Evolutionary conservation across 2,797 vertebrate species (phyloP), one percentile per base, ranked within the genome.

Genomic region (Hydrophis major): DNA sequence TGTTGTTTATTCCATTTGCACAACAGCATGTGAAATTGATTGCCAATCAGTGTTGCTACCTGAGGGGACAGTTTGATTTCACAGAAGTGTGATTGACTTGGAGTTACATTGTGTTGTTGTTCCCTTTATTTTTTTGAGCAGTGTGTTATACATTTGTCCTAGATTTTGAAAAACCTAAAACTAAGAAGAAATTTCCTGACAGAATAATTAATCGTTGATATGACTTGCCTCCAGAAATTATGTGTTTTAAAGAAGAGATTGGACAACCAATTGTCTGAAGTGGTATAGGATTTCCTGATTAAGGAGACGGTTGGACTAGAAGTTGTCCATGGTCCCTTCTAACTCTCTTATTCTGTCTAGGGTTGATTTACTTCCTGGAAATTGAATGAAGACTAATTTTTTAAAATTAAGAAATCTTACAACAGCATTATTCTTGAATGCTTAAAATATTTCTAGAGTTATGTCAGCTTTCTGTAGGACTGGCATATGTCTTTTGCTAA

Each of bases 391-490:
- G 91, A 96, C 94, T 96, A 95, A 94, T 90, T 93, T 94, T 37
- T 93, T 95, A 93, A 96, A 96, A 95, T 95, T 96, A 96, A 95
- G 55, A 86, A 96, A 95, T 86, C 93, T 97, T 93, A 92, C 96
- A 96, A 93, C 88, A 93, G 92, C 90, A 93, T 95, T 97, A 95
- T 95, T 96, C 94, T 96, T 90, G 94, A 92, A 93, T 95, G 96
- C 95, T 97, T 95, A 96, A 96, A 92, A 93, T 95, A 94, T 93
- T 95, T 97, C 88, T 93, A 95, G 94, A 95, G 89, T 95, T 96
- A 94, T 96, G 92, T 97, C 96, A 97, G 95, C 90, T 97, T 97
- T 95, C 96, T 97, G 95, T 92, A 95, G 92, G 92, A 86, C 87
- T 96, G 94, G 92, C 90, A 95, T 94, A 94, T 96, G 91, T 94